Evolutionary conservation across 2,888 invertebrate species (phyloP).

Genomic region (Lasius fuliginosus): DNA sequence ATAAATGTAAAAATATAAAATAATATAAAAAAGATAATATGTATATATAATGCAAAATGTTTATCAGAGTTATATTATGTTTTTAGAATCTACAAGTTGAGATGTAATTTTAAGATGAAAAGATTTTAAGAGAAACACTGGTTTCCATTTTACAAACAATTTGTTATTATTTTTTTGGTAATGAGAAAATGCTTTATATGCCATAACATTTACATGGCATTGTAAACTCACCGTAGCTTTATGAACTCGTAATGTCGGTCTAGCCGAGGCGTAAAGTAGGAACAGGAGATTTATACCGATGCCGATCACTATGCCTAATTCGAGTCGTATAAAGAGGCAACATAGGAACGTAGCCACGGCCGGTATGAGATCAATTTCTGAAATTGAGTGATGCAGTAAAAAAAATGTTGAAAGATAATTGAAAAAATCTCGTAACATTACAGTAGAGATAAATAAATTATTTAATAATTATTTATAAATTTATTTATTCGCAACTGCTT

Average conservation of each 20-base stretch:
- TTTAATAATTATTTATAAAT: neutral
- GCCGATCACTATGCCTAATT: slow-evolving; percentile 90
- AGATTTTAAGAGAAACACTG: neutral
- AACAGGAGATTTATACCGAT: slow-evolving; percentile 89
- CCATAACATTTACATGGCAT: neutral
- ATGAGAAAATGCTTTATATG: neutral
- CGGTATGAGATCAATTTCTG: slow-evolving; percentile 90
- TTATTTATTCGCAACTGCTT: neutral
- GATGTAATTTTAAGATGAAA: neutral
- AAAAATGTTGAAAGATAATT: neutral
- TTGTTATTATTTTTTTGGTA: neutral
- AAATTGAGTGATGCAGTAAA: slow-evolving; percentile 70
- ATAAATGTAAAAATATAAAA: neutral
- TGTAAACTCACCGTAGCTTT: slow-evolving; percentile 87
- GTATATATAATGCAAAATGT: neutral
- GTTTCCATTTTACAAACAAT: neutral
- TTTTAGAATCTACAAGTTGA: neutral
- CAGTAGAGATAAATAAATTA: too few species aligned
- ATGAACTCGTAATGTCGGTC: slow-evolving; percentile 89
- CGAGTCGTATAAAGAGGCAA: slow-evolving; percentile 89
- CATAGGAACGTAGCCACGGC: slow-evolving; percentile 89
- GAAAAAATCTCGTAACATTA: neutral
- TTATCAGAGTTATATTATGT: neutral
- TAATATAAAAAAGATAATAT: neutral
- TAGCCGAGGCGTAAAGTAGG: slow-evolving; percentile 89